Conservation (phyloP, 2,888 invertebrate species). For the Tenthredo amoena region DNA sequence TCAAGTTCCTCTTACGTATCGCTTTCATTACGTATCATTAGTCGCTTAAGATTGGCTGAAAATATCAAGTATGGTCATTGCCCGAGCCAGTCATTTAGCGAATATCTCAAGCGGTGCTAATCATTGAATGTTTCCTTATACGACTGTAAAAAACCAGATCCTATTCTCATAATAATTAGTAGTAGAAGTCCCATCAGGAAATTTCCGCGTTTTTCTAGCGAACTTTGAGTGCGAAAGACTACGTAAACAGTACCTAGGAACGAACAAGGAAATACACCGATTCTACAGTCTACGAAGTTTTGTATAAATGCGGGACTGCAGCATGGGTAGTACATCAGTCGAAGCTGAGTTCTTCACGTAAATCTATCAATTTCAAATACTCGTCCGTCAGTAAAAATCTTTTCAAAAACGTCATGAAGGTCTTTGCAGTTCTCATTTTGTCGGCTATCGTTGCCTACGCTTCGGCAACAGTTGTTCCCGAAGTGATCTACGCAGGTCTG, state of each 20-base stretch:
- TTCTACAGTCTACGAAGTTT: not conserved
- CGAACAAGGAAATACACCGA: not conserved
- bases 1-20: not conserved
- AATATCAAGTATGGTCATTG: not conserved
- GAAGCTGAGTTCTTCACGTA: not conserved
- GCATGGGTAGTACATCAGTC: slow-evolving; percentile 7
- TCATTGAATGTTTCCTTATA: not conserved
- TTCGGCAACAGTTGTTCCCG: slow-evolving; percentile 51
- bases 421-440: slow-evolving; percentile 53
- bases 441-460: slow-evolving; percentile 42
- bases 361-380: not conserved
- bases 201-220: not conserved
- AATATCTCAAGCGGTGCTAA: not conserved
- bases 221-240: not conserved
- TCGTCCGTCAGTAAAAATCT: not conserved
- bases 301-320: not conserved
- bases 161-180: not conserved
- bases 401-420: slow-evolving; percentile 53
- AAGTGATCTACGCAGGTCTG: slow-evolving; percentile 51
- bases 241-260: not conserved
- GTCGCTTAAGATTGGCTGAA: not conserved
- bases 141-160: not conserved
- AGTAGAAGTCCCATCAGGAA: not conserved
- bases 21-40: not conserved
- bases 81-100: not conserved